Base-by-base conservation (phyloP, 2,113 vertebrate genomes). In the Podilymbus podiceps region DNA sequence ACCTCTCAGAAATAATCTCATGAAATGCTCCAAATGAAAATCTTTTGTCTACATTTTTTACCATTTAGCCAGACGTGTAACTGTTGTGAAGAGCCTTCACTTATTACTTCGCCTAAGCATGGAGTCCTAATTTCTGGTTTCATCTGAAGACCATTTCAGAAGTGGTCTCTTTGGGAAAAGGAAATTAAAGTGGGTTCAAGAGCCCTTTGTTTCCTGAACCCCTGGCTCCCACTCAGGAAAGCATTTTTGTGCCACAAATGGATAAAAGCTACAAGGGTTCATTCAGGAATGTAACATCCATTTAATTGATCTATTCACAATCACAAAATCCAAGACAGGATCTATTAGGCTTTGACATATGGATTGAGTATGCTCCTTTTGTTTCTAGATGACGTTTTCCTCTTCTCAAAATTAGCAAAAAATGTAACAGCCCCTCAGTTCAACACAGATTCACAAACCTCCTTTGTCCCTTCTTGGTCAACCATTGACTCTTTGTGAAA, bases 231-330 rank as follows among this genome's bases (percentile, higher is more conserved):
- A 83, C 35, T 87, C 40, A 91, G 73, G 60, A 86, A 92, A 90
- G 31, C 0, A 2, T 68, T 60, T 97, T 94, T 58, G 7, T 95
- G 94, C 55, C 73, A 81, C 74, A 94, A 64, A 95, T 8, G 9
- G 75, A 92, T 94, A 68, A 92, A 97, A 91, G 68, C 8, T 77
- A 93, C 90, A 96, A 94, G 81, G 59, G 63, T 76, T 93, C 86
- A 93, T 96, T 97, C 69, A 97, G 69, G 63, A 94, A 80, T 24
- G 33, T 67, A 89, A 58, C 84, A 83, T 81, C 73, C 40, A 56
- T 86, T 95, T 97, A 92, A 96, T 35, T 86, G 90, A 95, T 96
- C 84, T 72, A 95, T 96, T 97, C 87, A 97, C 91, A 71, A 86
- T 78, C 72, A 35, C 52, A 86, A 96, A 91, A 90, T 87, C 89